Evolutionary conservation across 2,113 vertebrate species (phyloP), one percentile per base, ranked within the genome.

Genomic region (Gymnocephalus cernua): DNA sequence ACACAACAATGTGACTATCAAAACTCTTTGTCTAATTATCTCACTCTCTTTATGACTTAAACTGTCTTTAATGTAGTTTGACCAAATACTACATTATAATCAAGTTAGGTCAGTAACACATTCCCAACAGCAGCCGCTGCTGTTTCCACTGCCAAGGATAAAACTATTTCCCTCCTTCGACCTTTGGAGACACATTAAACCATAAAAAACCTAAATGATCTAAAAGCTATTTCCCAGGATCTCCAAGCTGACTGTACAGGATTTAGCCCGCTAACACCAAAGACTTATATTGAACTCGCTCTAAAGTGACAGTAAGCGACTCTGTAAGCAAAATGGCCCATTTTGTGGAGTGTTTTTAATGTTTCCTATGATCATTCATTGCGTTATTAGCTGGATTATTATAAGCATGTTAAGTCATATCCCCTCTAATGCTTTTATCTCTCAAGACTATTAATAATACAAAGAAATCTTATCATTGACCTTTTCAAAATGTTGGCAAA

Each of bases 391-490:
- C 14, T 29, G 16, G 2, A 51, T 79, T 74, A 59, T 63, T 41
- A 44, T 64, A 5, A 53, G 9, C 10, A 29, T 71, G 21, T 41
- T 45, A 32, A 47, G 44, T 48, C 66, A 38, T 13, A 23, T 27
- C 16, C 45, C 6, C 51, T 61, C 35, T 62, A 32, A 64, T 53
- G n/a, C 56, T 63, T 13, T 79, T 63, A 67, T 82, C 64, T 67
- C 48, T 57, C 23, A 76, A 69, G 27, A 25, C 53, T 56, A 35
- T 70, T 66, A 48, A 4, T 47, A 61, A 74, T 59, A 74, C 25
- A 83, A 70, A 81, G 5, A 65, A 44, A 72, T 72, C 61, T 51
- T 80, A 59, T 87, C 61, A 51, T 32, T 74, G 81, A 86, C 85
- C 78, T 82, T 82, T 59, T 61, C 27, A 13, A 41, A 80, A 48